Evolutionary conservation across 2,797 vertebrate genomes (phyloP), one percentile per base, ranked within the genome.

Genomic region (Phoeniculus purpureus): DNA sequence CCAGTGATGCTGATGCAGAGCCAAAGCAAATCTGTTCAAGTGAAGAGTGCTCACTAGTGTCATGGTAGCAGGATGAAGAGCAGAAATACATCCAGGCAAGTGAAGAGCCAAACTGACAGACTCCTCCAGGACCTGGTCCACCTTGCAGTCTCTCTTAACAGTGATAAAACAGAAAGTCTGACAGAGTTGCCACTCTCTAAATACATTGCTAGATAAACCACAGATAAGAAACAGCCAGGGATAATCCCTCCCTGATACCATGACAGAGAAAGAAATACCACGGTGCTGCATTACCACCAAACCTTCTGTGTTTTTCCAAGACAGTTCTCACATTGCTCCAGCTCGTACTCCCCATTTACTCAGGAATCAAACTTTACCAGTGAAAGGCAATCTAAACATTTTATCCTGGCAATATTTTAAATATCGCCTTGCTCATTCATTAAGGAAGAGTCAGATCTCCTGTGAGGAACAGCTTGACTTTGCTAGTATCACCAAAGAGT

Each of bases 191-290:
- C 6, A 18, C 75, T 91, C 80, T 67, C 74, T 67, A 76, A 89
- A 81, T 85, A 50, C 87, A 94, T 51, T 86, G 34, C 65, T 83
- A 93, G 90, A 89, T 89, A 96, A 92, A 92, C 29, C 60, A 84
- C 34, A 91, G 90, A 95, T 92, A 96, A 96, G 92, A 34, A 89
- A 81, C 6, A 87, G 71, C 55, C 61, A n/a, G 55, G 68, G 87
- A 75, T 90, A 91, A 84, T 90, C 72, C 67, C 73, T 73, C 56
- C 73, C 85, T 67, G 75, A 87, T 83, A 84, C 47, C 84, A 79
- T 6, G 32, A 71, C 32, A 81, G 66, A 67, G 62, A 86, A 72
- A 59, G 76, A 87, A 87, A 93, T 78, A 90, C 66, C 81, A 29
- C 71, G 17, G 31, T 59, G 83, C 59, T 85, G 72, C 60, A 40